Evolutionary conservation across 2,888 invertebrate genomes (phyloP).

Genomic region (Volucella zonaria): DNA sequence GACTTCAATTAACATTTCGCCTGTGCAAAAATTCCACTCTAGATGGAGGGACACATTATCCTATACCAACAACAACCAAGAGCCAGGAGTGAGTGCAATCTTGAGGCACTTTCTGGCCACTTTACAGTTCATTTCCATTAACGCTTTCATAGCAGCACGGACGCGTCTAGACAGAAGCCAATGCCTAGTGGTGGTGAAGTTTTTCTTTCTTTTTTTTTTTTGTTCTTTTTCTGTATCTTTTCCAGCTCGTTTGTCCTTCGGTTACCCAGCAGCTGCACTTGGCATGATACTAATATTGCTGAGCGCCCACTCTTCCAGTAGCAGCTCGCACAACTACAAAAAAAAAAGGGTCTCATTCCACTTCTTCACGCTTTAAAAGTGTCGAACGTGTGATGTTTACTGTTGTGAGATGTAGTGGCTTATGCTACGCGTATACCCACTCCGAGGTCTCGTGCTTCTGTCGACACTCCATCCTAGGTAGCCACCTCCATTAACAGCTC

Average conservation of each 20-base stretch:
- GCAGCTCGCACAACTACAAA: neutral
- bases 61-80: constrained; percentile 17
- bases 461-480: constrained; percentile 49
- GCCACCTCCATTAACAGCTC: constrained; percentile 69
- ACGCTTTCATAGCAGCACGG: constrained; percentile 71
- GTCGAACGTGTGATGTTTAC: constrained; percentile 66
- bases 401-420: constrained; percentile 45
- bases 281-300: neutral
- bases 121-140: constrained; percentile 74
- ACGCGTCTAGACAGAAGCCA: constrained; percentile 73
- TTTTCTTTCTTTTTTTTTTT: neutral
- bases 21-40: constrained; percentile 47
- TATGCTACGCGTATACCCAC: constrained; percentile 18
- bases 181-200: constrained; percentile 16
- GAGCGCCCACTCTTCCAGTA: constrained; percentile 5
- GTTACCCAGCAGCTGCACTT: neutral
- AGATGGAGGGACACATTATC: constrained; percentile 48
- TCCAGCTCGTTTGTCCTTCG: neutral
- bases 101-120: constrained; percentile 70
- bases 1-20: constrained; percentile 72
- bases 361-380: constrained; percentile 24
- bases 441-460: too few species aligned
- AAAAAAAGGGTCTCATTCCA: constrained; percentile 32
- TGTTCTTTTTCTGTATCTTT: neutral
- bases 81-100: constrained; percentile 11